These are phyloP conservation scores for Hanleya hanleyi DNA, from an alignment of 2,888 invertebrate genomes.

Conservation along the genomic window DNA sequence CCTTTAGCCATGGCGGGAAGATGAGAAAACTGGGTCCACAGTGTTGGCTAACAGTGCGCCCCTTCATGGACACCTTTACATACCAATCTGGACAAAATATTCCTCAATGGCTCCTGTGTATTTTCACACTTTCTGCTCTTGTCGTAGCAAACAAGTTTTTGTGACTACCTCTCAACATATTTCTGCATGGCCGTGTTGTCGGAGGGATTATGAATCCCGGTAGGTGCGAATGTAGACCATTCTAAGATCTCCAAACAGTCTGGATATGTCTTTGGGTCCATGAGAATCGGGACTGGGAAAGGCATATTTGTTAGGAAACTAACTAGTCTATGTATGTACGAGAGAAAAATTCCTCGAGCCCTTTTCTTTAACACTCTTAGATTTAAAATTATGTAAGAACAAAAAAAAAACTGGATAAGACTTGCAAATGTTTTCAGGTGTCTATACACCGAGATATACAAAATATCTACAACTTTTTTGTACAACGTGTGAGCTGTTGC, in stretches of 20 bases:
- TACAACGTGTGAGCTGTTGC: no score
- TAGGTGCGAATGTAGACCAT: slow-evolving; percentile 11
- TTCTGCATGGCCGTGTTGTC: background rate
- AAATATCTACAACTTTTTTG: no score
- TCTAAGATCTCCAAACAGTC: slow-evolving; percentile 5
- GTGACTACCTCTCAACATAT: slow-evolving; percentile 1
- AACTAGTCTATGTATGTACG: slow-evolving; percentile 10
- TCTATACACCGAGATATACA: background rate
- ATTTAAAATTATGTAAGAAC: no score
- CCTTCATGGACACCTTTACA: slow-evolving; percentile 3
- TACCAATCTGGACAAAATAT: background rate
- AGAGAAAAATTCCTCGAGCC: background rate
- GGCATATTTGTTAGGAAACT: background rate
- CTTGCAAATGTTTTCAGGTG: background rate
- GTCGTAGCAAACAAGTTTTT: slow-evolving; percentile 10
- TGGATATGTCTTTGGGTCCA: slow-evolving; percentile 3
- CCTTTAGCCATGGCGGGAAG: no score
- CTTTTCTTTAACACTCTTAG: background rate
- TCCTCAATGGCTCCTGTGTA: background rate
- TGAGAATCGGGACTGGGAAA: background rate
- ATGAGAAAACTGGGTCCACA: background rate
- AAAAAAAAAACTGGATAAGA: background rate
- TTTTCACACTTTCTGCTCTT: slow-evolving; percentile 4
- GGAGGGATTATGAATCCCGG: background rate
- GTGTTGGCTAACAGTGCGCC: background rate